Percentiles rank a stretch among this genome's conserved stretches.
These are phyloP conservation scores for Lacanobia oleracea DNA, from an alignment of 2,888 invertebrate genomes.

Conservation along the genomic window DNA sequence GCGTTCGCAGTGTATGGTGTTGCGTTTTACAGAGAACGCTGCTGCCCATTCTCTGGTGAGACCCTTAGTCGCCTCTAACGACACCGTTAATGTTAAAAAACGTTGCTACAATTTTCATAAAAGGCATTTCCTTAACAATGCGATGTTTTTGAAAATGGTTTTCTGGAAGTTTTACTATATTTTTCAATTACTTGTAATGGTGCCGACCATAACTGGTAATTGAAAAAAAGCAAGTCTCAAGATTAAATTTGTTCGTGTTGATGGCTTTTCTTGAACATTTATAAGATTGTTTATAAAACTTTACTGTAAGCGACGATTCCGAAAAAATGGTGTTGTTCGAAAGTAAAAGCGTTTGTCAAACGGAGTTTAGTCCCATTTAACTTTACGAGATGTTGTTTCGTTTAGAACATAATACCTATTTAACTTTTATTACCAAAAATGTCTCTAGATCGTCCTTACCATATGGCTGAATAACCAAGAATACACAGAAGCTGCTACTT, in stretches of 20 bases:
- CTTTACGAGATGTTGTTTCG: neutral
- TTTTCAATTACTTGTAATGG: constrained; percentile 17
- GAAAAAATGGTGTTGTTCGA: constrained; percentile 39
- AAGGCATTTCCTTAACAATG: neutral
- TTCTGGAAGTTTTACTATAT: constrained; percentile 1
- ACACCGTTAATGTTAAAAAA: no score
- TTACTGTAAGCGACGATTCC: constrained; percentile 27
- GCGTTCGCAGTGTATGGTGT: no score
- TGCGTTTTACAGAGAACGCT: no score
- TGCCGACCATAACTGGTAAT: neutral
- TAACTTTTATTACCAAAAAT: neutral
- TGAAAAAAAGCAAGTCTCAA: neutral
- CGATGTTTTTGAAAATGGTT: neutral
- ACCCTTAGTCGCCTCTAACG: no score
- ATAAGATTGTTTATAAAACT: constrained; percentile 42
- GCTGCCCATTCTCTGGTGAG: no score
- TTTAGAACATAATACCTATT: neutral
- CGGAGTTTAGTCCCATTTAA: constrained; percentile 18
- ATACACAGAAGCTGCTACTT: neutral
- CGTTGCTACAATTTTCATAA: neutral
- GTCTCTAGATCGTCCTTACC: no score
- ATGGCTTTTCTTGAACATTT: constrained; percentile 22
- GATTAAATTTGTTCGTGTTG: constrained; percentile 5
- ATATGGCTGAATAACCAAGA: no score
- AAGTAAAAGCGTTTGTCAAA: constrained; percentile 28